Base-by-base conservation (phyloP, 1,140 invertebrate species). In the Cryptotermes secundus region DNA sequence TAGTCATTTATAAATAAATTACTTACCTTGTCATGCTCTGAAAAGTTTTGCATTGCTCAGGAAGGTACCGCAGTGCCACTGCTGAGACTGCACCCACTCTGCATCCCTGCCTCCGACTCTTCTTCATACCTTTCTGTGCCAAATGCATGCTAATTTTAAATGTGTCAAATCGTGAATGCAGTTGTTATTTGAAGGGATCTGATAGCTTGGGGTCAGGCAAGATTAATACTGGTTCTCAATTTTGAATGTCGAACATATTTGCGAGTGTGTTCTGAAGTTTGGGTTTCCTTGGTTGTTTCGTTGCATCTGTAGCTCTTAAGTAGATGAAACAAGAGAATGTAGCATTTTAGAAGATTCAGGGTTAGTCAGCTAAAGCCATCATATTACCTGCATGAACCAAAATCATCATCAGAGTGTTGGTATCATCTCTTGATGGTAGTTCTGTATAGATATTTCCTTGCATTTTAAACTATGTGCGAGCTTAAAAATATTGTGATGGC, bases 1-100 rank as follows among this genome's bases (percentile, higher is more conserved):
- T 72, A 72, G 59, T 72, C 59, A 26, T 72, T 72, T 72, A 72
- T 72, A 72, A 72, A 72, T 72, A 72, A 72, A 72, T 72, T n/a
- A 72, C n/a, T 72, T 72, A 72, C n/a, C 26, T 72, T 72, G 59
- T 16, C 59, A 31, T 72, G 59, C 59, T 72, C 26, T 72, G 59
- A 72, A 72, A 26, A 31, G n/a, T 72, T 72, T 31, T 72, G 59
- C 59, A 31, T 72, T 72, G n/a, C 59, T 9, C 10, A 22, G 26
- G 14, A 72, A 72, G 31, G n/a, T 31, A 72, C 26, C 31, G 59
- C 59, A 72, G n/a, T 72, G 59, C 59, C 3, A 12, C 31, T 2
- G 31, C 1, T 72, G 59, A 72, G 26, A 49, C 16, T 49, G 45
- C 45, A 22, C 45, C 59, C 59, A n/a, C 14, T 72, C 59, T 72